phyloP scores from a whole-genome alignment of 2,113 vertebrate species.

The Burhinus oedicnemus region DNA sequence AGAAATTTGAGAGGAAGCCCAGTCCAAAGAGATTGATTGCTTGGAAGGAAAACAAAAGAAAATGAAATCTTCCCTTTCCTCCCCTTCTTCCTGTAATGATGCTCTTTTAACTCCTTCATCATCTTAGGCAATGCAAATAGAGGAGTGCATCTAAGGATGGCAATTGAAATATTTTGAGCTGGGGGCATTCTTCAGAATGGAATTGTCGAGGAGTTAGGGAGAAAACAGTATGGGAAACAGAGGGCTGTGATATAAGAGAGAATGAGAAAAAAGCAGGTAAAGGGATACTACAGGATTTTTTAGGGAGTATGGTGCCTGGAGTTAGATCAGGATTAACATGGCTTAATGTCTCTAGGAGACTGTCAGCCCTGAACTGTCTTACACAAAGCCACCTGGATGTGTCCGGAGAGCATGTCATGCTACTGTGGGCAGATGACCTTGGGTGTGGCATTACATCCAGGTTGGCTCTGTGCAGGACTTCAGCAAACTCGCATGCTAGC shows the following conservation, averaged over 20 bases:
- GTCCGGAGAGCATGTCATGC: not conserved
- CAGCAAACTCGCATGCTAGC: not conserved
- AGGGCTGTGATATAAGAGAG: not conserved
- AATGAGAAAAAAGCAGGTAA: not conserved
- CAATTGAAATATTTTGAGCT: not conserved
- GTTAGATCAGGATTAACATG: not conserved
- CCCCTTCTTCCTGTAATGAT: not conserved
- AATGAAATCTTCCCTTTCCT: constrained; percentile 30
- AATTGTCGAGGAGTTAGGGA: not conserved
- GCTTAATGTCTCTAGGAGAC: not conserved
- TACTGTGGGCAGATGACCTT: not conserved
- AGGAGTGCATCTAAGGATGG: not conserved
- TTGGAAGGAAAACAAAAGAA: constrained; percentile 57
- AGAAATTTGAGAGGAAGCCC: constrained; percentile 52
- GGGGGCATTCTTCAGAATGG: not conserved
- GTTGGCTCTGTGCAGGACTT: not conserved
- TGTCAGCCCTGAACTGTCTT: not conserved
- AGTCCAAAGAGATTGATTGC: constrained; percentile 6
- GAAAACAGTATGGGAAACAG: not conserved
- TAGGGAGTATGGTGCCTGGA: not conserved
- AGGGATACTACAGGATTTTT: not conserved
- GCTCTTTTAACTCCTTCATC: constrained; percentile 23
- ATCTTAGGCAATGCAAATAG: not conserved
- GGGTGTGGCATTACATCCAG: not conserved
- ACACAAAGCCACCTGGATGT: not conserved